Percentiles rank a stretch among this genome's conserved stretches.
These are phyloP conservation scores for Fabriciana adippe DNA, from an alignment of 2,888 invertebrate species.

Conservation along the genomic window DNA sequence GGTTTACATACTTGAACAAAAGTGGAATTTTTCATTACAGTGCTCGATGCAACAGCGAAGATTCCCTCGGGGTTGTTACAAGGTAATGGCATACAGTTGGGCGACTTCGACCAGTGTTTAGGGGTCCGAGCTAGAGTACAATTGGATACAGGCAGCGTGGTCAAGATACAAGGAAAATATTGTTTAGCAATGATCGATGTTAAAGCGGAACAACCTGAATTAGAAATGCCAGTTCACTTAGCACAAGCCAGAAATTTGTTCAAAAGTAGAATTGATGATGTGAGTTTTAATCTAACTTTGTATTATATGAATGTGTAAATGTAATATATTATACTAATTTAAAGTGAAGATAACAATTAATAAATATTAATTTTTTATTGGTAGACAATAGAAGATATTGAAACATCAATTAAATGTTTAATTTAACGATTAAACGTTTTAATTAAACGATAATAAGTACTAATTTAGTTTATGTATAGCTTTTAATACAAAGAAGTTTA, in stretches of 20 bases:
- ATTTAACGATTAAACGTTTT: too few species aligned
- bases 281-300: constrained; percentile 57
- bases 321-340: background rate
- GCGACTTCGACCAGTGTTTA: constrained; percentile 87
- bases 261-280: constrained; percentile 84
- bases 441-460: too few species aligned
- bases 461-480: too few species aligned
- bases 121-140: constrained; percentile 83
- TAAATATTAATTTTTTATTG: too few species aligned
- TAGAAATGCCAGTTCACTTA: constrained; percentile 84
- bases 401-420: too few species aligned
- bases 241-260: constrained; percentile 85
- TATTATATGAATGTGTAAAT: background rate
- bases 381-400: too few species aligned
- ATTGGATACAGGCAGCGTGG: constrained; percentile 80
- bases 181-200: constrained; percentile 86
- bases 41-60: constrained; percentile 88
- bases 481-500: too few species aligned
- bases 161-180: constrained; percentile 86
- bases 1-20: constrained; percentile 49
- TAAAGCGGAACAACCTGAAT: constrained; percentile 79
- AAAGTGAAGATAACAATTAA: too few species aligned
- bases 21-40: constrained; percentile 77
- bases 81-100: constrained; percentile 87
- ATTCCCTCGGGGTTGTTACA: constrained; percentile 86